These are phyloP conservation scores for Pyrochroa serraticornis DNA, from an alignment of 2,888 invertebrate genomes.

Conservation along the genomic window DNA sequence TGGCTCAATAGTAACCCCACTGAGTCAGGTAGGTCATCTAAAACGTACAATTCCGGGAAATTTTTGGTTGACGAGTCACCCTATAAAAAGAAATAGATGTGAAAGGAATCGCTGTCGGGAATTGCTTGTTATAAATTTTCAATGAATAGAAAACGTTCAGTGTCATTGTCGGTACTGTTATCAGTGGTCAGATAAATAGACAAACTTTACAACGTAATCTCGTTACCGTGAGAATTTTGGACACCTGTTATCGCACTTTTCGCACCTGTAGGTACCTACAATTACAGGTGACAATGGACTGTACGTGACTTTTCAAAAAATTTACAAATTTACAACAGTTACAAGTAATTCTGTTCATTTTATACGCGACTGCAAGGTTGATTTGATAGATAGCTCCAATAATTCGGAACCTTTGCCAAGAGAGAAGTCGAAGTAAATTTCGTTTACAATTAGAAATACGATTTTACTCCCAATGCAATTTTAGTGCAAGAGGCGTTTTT, in stretches of 20 bases:
- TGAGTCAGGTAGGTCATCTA: neutral
- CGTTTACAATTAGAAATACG: no score
- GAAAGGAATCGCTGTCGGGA: neutral
- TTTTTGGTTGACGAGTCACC: no score
- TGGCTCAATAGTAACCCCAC: no score
- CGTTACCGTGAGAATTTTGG: slow-evolving; percentile 3
- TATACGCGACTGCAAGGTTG: no score
- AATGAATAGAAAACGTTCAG: neutral
- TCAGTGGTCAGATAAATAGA: slow-evolving; percentile 6
- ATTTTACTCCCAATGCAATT: no score
- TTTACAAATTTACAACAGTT: slow-evolving; percentile 7
- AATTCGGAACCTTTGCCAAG: no score
- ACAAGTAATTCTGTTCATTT: slow-evolving; percentile 2
- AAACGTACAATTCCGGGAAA: neutral
- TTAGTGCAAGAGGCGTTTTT: no score
- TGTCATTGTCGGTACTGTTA: neutral
- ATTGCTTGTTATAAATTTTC: neutral
- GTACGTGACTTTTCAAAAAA: slow-evolving; percentile 17
- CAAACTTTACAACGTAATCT: slow-evolving; percentile 19
- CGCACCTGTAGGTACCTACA: slow-evolving; percentile 11
- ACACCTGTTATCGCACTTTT: slow-evolving; percentile 9
- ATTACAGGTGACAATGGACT: neutral
- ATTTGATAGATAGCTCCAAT: no score
- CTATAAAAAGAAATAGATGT: no score
- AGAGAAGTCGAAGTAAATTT: no score